A percentile compares a stretch with the other conserved stretches of the same genome.
Conservation (phyloP, 2,797 vertebrate species). For the Columba guinea region DNA sequence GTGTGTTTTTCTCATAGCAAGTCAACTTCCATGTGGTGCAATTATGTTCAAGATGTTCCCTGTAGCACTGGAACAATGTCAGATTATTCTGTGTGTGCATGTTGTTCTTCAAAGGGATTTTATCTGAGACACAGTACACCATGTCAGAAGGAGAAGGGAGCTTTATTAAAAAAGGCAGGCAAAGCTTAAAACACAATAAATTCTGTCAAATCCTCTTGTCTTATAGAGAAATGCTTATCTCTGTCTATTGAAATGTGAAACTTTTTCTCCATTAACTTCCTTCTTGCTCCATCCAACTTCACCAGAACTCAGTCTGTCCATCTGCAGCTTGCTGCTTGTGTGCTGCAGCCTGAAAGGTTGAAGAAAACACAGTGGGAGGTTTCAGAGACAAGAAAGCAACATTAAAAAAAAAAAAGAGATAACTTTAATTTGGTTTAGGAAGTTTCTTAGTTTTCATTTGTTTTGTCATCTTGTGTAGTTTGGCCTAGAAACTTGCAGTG, state of each 20-base stretch:
- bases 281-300: neutral
- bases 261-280: neutral
- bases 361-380: neutral
- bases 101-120: conserved; percentile 24
- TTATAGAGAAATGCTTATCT: neutral
- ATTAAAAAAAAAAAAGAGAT: neutral
- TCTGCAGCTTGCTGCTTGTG: neutral
- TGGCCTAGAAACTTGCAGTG: neutral
- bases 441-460: neutral
- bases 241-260: neutral
- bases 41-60: conserved; percentile 59
- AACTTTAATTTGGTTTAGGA: neutral
- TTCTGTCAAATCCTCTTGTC: neutral
- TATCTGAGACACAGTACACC: neutral
- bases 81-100: neutral
- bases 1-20: conserved; percentile 59
- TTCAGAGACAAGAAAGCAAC: neutral
- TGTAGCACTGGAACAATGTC: conserved; percentile 48
- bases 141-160: neutral
- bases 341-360: neutral
- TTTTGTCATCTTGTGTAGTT: neutral
- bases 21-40: conserved; percentile 57
- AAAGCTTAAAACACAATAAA: conserved; percentile 11
- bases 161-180: neutral
- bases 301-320: neutral